Percentiles rank a stretch among this genome's conserved stretches.
Conservation (phyloP, 2,888 invertebrate genomes). For the Hirtodrosophila alboralis region DNA sequence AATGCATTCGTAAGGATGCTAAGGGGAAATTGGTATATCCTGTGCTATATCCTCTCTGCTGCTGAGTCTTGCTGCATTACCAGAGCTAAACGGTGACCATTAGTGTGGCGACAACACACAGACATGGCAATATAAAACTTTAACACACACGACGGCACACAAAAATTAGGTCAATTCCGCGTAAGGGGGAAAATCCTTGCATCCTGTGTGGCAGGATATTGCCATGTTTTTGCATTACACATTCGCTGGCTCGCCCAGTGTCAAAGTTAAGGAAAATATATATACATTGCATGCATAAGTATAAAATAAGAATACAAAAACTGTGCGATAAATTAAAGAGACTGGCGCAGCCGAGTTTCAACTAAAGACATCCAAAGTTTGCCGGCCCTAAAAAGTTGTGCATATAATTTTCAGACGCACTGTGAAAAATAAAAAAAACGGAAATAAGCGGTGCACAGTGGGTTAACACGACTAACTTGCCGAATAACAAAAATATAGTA, state of each 20-base stretch:
- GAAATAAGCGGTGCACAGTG: neutral
- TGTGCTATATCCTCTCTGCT: slow-evolving; percentile 15
- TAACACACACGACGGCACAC: slow-evolving; percentile 11
- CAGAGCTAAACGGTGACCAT: slow-evolving; percentile 51
- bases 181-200: slow-evolving; percentile 42
- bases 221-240: slow-evolving; percentile 31
- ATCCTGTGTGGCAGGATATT: slow-evolving; percentile 51
- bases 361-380: slow-evolving; percentile 32
- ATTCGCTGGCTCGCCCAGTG: slow-evolving; percentile 15
- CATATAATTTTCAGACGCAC: slow-evolving; percentile 64
- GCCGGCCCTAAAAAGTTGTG: slow-evolving; percentile 44
- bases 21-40: slow-evolving; percentile 30
- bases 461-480: too few species aligned
- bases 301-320: slow-evolving; percentile 33
- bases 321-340: slow-evolving; percentile 53
- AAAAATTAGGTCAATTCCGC: slow-evolving; percentile 67
- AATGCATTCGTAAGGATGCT: slow-evolving; percentile 9
- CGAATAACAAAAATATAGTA: too few species aligned
- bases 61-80: slow-evolving; percentile 14
- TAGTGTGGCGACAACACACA: slow-evolving; percentile 38
- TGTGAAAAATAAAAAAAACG: slow-evolving; percentile 21
- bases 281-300: slow-evolving; percentile 1
- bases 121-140: slow-evolving; percentile 14
- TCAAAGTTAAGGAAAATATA: slow-evolving; percentile 28
- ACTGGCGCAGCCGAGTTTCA: slow-evolving; percentile 24